phyloP scores from a whole-genome alignment of 2,113 vertebrate genomes.

The Nothobranchius furzeri region DNA sequence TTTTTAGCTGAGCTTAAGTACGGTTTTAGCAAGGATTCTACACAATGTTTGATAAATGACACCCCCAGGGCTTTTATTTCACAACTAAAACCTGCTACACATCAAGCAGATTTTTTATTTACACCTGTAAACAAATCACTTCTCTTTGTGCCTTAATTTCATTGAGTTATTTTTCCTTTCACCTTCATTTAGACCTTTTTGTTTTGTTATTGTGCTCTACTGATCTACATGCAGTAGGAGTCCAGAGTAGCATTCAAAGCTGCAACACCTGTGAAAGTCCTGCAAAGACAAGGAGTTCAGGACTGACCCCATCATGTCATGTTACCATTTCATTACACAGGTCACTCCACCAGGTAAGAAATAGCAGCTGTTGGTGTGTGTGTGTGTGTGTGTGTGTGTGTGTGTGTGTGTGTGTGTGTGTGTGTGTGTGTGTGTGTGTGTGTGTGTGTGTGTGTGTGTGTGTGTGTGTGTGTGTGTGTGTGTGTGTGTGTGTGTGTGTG shows the following conservation, averaged over 20 bases:
- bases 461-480: too few relatives aligned
- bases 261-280: not conserved
- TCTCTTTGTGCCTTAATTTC: slow-evolving; percentile 29
- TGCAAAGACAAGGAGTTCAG: not conserved
- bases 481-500: too few relatives aligned
- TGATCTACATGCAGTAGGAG: slow-evolving; percentile 24
- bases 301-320: slow-evolving; percentile 43
- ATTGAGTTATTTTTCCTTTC: slow-evolving; percentile 11
- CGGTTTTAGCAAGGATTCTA: too few relatives aligned
- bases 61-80: slow-evolving; percentile 13
- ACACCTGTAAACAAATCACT: slow-evolving; percentile 5
- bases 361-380: too few relatives aligned
- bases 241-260: slow-evolving; percentile 30
- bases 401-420: too few relatives aligned
- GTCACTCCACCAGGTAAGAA: not conserved
- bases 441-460: too few relatives aligned
- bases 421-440: too few relatives aligned
- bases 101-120: slow-evolving; percentile 30
- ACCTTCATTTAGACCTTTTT: not conserved
- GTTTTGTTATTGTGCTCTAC: slow-evolving; percentile 33
- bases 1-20: too few relatives aligned
- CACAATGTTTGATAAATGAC: too few relatives aligned
- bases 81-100: slow-evolving; percentile 27
- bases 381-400: too few relatives aligned
- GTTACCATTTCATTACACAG: slow-evolving; percentile 51